Base-by-base conservation (phyloP, 2,797 vertebrate species). In the Dendrocincla fuliginosa region DNA sequence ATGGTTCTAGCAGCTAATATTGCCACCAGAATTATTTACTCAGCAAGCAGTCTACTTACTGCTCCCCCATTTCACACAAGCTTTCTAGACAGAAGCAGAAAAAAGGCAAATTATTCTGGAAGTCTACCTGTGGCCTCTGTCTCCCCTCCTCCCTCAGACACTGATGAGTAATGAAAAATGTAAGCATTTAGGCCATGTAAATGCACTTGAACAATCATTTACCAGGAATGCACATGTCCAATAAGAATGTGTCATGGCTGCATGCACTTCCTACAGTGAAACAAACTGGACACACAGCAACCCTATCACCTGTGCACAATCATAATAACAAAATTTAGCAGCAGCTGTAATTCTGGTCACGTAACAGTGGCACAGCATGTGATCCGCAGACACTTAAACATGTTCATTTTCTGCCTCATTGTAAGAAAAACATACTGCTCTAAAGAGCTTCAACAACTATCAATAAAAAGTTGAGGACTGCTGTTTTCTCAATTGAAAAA, bases 341-440 rank as follows among this genome's bases (percentile, higher is more conserved):
- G 37, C 5, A 10, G 15, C 18, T 15, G 5, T 41, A 37, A 37
- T 71, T 85, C 69, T 47, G 16, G 17, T 42, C n/a, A 28, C 1
- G 0, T 10, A 77, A 69, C 3, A 39, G 37, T 13, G 44, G n/a
- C 9, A 0, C 11, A 44, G 18, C 10, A 77, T 44, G 22, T 16
- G 16, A 87, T 16, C 37, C 42, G 47, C 70, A 78, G 37, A 57
- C 50, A 90, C 7, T 19, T 56, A 5, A 30, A 52, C 3, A 6
- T 1, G 3, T 33, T 23, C 19, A 33, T 41, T 61, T 81, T n/a
- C 60, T 53, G 39, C 17, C 16, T 78, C 27, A 28, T 2, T 1
- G 0, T 33, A 87, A 78, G n/a, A 49, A 89, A 53, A 89, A 11
- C 4, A 61, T 3, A 33, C 19, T 28, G 55, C 16, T 44, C 59